Evolutionary conservation across 2,888 invertebrate species (phyloP).

Genomic region (Troglohyphantes excavatus): DNA sequence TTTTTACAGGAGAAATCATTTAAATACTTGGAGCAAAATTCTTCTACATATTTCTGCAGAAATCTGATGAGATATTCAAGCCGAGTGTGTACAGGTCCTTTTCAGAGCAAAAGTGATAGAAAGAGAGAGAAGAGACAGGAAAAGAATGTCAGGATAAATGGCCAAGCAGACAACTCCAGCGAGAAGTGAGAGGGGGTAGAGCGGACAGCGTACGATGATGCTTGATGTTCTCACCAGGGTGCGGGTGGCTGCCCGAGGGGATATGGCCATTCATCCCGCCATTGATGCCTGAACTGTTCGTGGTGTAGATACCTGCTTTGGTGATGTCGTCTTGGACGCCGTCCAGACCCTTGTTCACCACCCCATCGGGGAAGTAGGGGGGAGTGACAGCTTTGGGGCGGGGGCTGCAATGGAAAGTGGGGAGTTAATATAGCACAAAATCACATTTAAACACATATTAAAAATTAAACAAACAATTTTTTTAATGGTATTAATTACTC

Average conservation of each 20-base stretch:
- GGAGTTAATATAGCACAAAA: background rate
- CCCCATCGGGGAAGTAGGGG: slow-evolving; percentile 92
- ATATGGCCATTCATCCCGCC: slow-evolving; percentile 80
- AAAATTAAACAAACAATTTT: background rate
- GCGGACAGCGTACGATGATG: slow-evolving; percentile 24
- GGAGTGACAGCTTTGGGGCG: slow-evolving; percentile 84
- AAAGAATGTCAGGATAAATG: slow-evolving; percentile 75
- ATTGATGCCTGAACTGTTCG: slow-evolving; percentile 83
- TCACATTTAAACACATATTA: background rate
- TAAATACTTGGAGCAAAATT: too few relatives aligned
- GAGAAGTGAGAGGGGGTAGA: background rate
- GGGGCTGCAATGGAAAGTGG: slow-evolving; percentile 62
- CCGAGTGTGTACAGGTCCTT: background rate
- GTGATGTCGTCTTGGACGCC: slow-evolving; percentile 93
- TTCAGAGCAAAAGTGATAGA: background rate
- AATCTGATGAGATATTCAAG: background rate
- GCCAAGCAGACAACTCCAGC: slow-evolving; percentile 68
- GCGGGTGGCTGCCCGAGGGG: slow-evolving; percentile 77
- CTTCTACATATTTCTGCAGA: background rate
- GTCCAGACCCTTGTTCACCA: slow-evolving; percentile 95
- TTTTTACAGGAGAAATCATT: too few relatives aligned
- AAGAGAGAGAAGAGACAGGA: slow-evolving; percentile 37
- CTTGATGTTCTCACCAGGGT: slow-evolving; percentile 67
- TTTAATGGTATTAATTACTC: background rate
- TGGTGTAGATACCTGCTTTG: slow-evolving; percentile 86